Evolutionary conservation across 2,113 vertebrate genomes (phyloP), one percentile per base, ranked within the genome.

Genomic region (Lasiurus borealis): DNA sequence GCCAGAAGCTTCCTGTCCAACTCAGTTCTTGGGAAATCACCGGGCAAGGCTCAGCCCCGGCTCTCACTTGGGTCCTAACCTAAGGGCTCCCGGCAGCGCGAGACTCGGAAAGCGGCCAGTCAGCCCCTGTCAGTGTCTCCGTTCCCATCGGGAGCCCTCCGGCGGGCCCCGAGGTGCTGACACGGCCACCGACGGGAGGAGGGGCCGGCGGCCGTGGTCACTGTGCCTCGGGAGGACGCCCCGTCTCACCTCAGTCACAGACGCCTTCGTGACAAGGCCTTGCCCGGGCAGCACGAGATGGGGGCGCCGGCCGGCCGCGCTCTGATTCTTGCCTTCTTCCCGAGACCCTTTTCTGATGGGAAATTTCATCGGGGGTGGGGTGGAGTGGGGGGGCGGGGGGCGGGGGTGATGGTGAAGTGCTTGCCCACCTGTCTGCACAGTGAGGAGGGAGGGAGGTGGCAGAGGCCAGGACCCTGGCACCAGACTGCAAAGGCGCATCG

Each of bases 1-100:
- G 90, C 95, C 71, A 94, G 95, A 94, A 90, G 93, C 92, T 72
- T 91, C 92, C 92, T 50, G 92, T 81, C 92, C 97, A 85, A 92
- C 84, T 85, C 36, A 9, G 91, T 2, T 57, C 78, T 50, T 78
- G 92, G 93, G 97, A 95, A 96, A 94, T 86, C 64, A 73, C 92
- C 92, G 76, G 78, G n/a, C 48, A 83, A 96, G 88, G 94, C 89
- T 91, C 83, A 75, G 1, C 6, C 90, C 46, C 90, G 88, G 96
- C 40, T 72, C 91, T 27, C 23, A 62, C 59, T 11, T 27, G 59
- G 59, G 23, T 25, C 46, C 85, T 88, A 94, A 85, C 89, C 14
- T 95, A 82, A 97, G 92, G 90, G 16, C 36, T 76, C 50, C 34
- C 64, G 40, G 94, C 5, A 18, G 29, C 0, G 4, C 19, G 4